A percentile compares a stretch with the other conserved stretches of the same genome.
Evolutionary conservation across 2,888 invertebrate species (phyloP).

Genomic region (Drosophila phalerata): DNA sequence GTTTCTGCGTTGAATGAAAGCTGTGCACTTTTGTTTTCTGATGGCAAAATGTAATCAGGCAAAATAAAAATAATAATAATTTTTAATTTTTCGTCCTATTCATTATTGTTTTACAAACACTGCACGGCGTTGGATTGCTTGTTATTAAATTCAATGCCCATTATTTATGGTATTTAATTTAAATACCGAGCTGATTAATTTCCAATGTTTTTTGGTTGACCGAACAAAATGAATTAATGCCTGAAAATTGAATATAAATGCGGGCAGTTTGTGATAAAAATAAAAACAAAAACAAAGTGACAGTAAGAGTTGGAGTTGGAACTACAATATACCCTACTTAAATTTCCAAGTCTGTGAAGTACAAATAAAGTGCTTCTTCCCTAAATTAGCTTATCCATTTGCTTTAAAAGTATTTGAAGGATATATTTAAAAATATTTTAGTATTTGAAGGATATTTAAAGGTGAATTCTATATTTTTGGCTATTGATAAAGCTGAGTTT

Average conservation of each 20-base stretch:
- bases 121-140: neutral
- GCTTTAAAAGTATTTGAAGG: no score
- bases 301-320: neutral
- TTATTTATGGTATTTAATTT: slow-evolving; percentile 47
- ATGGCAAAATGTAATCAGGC: slow-evolving; percentile 12
- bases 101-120: slow-evolving; percentile 12
- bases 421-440: neutral
- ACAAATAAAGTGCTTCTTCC: no score
- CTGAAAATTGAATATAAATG: slow-evolving; percentile 37
- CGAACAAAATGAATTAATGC: slow-evolving; percentile 29
- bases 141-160: slow-evolving; percentile 13
- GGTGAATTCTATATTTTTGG: neutral
- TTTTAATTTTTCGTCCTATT: slow-evolving; percentile 17
- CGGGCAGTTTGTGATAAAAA: slow-evolving; percentile 15
- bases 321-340: neutral
- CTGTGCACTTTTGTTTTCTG: slow-evolving; percentile 21
- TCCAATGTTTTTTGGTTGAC: slow-evolving; percentile 29
- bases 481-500: slow-evolving; percentile 1
- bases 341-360: no score
- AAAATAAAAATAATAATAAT: slow-evolving; percentile 5
- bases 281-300: no score
- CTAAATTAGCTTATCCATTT: neutral
- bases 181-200: slow-evolving; percentile 49
- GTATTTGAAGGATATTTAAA: neutral
- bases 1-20: neutral